phyloP scores from a whole-genome alignment of 2,113 vertebrate species.

The Hypomesus transpacificus region DNA sequence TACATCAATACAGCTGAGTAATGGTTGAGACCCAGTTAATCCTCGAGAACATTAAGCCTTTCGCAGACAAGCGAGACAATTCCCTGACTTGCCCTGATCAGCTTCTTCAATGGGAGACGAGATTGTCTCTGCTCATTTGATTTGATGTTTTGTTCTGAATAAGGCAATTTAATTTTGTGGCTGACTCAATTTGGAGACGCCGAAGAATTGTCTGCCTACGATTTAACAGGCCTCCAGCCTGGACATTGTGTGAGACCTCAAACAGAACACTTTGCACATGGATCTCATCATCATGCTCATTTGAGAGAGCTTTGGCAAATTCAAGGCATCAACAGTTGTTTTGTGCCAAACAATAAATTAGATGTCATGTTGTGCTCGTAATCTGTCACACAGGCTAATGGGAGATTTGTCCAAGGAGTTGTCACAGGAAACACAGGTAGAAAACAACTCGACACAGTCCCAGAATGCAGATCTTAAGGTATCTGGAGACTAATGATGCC shows the following conservation, averaged over 20 bases:
- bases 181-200: constrained; percentile 13
- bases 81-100: constrained; percentile 1
- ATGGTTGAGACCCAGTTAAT: background rate
- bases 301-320: constrained; percentile 40
- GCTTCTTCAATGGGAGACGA: background rate
- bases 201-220: constrained; percentile 19
- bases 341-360: constrained; percentile 46
- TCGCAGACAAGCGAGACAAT: constrained; percentile 6
- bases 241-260: constrained; percentile 10
- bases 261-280: constrained; percentile 33
- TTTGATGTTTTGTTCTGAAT: constrained; percentile 36
- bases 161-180: constrained; percentile 40
- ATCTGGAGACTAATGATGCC: too few relatives aligned
- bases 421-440: too few relatives aligned
- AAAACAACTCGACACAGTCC: too few relatives aligned
- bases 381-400: constrained; percentile 29
- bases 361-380: constrained; percentile 48
- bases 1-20: background rate
- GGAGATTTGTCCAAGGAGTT: constrained; percentile 7
- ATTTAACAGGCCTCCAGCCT: constrained; percentile 31
- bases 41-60: background rate
- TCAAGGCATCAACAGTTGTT: constrained; percentile 32
- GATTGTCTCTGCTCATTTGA: constrained; percentile 17
- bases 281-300: constrained; percentile 51
- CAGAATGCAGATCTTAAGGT: too few relatives aligned